Base-by-base conservation (phyloP, 2,888 invertebrate genomes). In the Eupithecia pulchellata region DNA sequence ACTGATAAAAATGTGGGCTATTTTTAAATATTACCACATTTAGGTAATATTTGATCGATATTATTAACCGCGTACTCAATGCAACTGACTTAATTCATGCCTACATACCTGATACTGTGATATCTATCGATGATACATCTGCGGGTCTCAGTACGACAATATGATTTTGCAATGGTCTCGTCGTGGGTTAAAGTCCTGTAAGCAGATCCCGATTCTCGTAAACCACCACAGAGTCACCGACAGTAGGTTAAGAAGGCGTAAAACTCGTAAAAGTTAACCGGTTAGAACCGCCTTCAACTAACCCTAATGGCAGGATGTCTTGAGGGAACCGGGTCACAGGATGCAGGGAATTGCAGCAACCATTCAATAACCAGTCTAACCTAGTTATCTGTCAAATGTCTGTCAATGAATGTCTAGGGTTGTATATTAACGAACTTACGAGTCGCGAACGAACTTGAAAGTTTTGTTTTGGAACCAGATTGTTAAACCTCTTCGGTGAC, bases 251-350 rank as follows among this genome's bases (percentile, higher is more conserved):
- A 29, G 17, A 9, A 30, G 20, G 2, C 29, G 17, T 57, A 17
- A 29, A 27, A 57, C 17, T 29, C 52, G 20, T 57, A 57, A 29
- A 47, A 57, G 57, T 66, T 29, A 67, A 64, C 66, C 57, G 30
- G 52, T 71, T 64, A 14, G 32, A 55, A 55, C 68, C 61, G 52
- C 20, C 14, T 36, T 6, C 5, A 65, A 34, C 14, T 60, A 17
- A 60, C 14, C 60, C 30, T 64, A 64, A 60, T 61, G 66, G 32
- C 69, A 66, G 72, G 69, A 69, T 27, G 68, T 61, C 58, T 57
- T 42, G 29, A 69, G 66, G 39, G 72, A 72, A 72, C 66, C 34
- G 29, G 72, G 66, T 29, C 69, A 64, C 72, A 69, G 72, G 72
- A 72, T 67, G 64, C 34, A 64, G 55, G 55, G 71, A 68, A 72